Evolutionary conservation across 2,113 vertebrate species (phyloP).

Genomic region (Pandion haliaetus): DNA sequence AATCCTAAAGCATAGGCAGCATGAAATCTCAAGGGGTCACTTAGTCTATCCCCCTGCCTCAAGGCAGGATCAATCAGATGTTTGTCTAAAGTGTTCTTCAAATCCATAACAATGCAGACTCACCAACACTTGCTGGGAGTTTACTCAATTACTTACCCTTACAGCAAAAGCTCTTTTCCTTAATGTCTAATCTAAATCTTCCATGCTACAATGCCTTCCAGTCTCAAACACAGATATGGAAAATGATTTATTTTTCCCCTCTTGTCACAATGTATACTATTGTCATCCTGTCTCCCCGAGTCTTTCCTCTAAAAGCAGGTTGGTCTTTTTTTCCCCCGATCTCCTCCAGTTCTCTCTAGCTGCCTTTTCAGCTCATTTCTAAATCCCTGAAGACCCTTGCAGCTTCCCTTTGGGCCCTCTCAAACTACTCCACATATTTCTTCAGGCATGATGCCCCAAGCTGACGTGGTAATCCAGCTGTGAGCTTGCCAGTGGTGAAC

Average conservation of each 20-base stretch:
- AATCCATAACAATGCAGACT: neutral
- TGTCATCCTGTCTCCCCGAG: neutral
- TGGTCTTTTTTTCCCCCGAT: accelerated
- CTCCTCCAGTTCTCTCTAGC: neutral
- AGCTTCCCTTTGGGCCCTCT: neutral
- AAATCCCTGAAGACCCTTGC: neutral
- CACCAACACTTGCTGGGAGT: neutral
- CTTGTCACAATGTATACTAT: neutral
- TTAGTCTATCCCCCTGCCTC: neutral
- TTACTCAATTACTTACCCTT: neutral
- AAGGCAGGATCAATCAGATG: neutral
- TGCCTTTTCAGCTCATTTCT: neutral
- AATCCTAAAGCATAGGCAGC: neutral
- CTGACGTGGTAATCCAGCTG: neutral
- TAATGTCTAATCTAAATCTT: neutral
- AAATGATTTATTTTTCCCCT: neutral
- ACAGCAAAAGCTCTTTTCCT: neutral
- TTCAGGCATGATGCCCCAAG: neutral
- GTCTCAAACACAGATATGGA: neutral
- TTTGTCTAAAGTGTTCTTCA: neutral
- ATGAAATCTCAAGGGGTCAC: neutral
- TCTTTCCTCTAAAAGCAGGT: neutral
- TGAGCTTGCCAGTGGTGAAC: neutral
- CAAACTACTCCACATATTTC: neutral
- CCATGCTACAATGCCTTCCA: neutral